A percentile compares a stretch with the other conserved stretches of the same genome.
Evolutionary conservation across 1,140 invertebrate genomes (phyloP).

Genomic region (Drosophila sp.): DNA sequence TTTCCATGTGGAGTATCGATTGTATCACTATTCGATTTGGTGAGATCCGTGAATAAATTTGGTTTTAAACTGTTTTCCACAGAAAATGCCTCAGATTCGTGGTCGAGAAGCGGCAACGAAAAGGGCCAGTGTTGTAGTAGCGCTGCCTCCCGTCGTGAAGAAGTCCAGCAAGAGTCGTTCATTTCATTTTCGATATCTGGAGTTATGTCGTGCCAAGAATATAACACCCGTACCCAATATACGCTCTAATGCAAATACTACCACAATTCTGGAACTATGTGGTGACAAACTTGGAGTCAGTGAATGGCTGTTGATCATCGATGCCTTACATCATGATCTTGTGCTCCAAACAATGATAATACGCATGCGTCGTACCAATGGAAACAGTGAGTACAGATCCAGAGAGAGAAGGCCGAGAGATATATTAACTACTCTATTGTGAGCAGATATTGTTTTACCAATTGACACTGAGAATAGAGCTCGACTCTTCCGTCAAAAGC

Average conservation of each 20-base stretch:
- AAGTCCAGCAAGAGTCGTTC: slow-evolving; percentile 76
- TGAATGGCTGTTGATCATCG: slow-evolving; percentile 87
- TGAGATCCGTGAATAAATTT: too few species aligned
- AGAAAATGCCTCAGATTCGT: slow-evolving; percentile 50
- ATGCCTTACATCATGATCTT: slow-evolving; percentile 86
- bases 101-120: slow-evolving; percentile 34
- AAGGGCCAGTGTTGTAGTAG: slow-evolving; percentile 22
- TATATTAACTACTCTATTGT: background rate
- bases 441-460: slow-evolving; percentile 85
- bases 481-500: slow-evolving; percentile 84
- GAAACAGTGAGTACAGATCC: slow-evolving; percentile 52
- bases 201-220: slow-evolving; percentile 80
- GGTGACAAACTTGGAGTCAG: slow-evolving; percentile 87
- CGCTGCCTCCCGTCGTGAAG: slow-evolving; percentile 54
- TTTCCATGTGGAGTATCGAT: too few species aligned
- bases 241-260: slow-evolving; percentile 83
- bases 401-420: background rate
- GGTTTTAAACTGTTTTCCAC: background rate
- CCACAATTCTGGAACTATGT: slow-evolving; percentile 86
- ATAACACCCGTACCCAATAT: slow-evolving; percentile 67
- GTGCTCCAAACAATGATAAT: slow-evolving; percentile 86
- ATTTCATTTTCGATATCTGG: slow-evolving; percentile 80
- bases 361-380: slow-evolving; percentile 80
- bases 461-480: slow-evolving; percentile 86
- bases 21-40: too few species aligned